Evolutionary conservation across 2,888 invertebrate species (phyloP).

Genomic region (Epirrhoe alternata): DNA sequence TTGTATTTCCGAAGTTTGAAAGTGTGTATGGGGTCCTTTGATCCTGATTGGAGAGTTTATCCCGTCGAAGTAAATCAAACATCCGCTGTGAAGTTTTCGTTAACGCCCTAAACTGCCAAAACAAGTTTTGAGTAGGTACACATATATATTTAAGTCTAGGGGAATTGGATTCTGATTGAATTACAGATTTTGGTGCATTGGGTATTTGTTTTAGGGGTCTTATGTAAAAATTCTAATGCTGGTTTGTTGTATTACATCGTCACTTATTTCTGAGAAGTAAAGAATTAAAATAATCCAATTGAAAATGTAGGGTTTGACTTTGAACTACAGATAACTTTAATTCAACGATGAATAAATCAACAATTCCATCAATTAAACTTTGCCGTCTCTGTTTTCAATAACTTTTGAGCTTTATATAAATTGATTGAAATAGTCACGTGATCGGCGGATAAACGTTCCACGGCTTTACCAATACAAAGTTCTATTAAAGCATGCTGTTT

Average conservation of each 20-base stretch:
- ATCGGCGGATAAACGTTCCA: constrained; percentile 64
- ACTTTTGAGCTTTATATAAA: constrained; percentile 28
- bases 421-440: constrained; percentile 63
- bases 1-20: constrained; percentile 56
- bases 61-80: constrained; percentile 68
- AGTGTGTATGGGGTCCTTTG: constrained; percentile 63
- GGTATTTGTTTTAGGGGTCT: constrained; percentile 9
- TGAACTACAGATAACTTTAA: constrained; percentile 16
- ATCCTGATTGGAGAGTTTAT: constrained; percentile 80
- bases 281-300: not conserved
- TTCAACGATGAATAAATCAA: constrained; percentile 29
- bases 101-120: constrained; percentile 61
- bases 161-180: constrained; percentile 59
- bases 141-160: constrained; percentile 38
- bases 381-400: constrained; percentile 27
- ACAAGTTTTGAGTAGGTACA: constrained; percentile 60
- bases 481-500: constrained; percentile 76
- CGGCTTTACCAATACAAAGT: constrained; percentile 55
- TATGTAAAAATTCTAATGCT: not conserved
- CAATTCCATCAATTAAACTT: constrained; percentile 49
- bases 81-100: constrained; percentile 59
- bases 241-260: not conserved
- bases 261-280: not conserved
- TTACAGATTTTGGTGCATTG: constrained; percentile 52
- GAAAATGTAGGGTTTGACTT: constrained; percentile 36